phyloP scores from a whole-genome alignment of 53 echinoderm and acorn worm species.

The Echinarachnius parma region DNA sequence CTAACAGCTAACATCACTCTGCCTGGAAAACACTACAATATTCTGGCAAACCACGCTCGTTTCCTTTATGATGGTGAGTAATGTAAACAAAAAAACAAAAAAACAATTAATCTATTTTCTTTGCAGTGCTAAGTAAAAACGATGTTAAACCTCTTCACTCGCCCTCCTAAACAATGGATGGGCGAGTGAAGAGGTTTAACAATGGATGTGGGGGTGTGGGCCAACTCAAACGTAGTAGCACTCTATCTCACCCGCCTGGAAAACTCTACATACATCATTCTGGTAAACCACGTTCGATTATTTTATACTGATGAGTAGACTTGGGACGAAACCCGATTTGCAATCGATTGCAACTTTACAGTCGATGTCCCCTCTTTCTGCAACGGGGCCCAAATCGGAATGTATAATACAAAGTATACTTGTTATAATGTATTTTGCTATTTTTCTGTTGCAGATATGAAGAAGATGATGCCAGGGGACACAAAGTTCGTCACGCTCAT shows the following conservation, averaged over 20 bases:
- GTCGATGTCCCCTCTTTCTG: too few species aligned
- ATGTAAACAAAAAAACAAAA: too few species aligned
- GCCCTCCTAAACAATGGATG: too few species aligned
- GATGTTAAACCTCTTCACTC: too few species aligned
- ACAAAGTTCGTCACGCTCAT: conserved; percentile 76
- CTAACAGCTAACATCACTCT: conserved; percentile 25
- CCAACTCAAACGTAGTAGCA: conserved; percentile 5
- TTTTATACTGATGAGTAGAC: conserved; percentile 53
- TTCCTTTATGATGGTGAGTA: conserved; percentile 60
- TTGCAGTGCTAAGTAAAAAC: too few species aligned
- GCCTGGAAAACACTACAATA: conserved; percentile 50
- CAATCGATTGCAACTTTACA: too few species aligned
- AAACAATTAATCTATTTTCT: too few species aligned
- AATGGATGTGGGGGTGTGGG: conserved; percentile 38
- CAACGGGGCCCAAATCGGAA: too few species aligned
- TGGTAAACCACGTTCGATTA: conserved; percentile 76
- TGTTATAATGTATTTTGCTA: too few species aligned
- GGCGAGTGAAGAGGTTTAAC: conserved; percentile 15
- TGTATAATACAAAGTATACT: too few species aligned
- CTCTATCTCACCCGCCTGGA: conserved; percentile 32
- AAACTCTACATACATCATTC: conserved; percentile 54
- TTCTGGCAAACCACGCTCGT: conserved; percentile 74
- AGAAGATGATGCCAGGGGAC: conserved; percentile 60
- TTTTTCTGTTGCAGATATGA: conserved; percentile 52
- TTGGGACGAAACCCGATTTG: too few species aligned